phyloP scores from a whole-genome alignment of 2,797 vertebrate species.

The Hipposideros larvatus region DNA sequence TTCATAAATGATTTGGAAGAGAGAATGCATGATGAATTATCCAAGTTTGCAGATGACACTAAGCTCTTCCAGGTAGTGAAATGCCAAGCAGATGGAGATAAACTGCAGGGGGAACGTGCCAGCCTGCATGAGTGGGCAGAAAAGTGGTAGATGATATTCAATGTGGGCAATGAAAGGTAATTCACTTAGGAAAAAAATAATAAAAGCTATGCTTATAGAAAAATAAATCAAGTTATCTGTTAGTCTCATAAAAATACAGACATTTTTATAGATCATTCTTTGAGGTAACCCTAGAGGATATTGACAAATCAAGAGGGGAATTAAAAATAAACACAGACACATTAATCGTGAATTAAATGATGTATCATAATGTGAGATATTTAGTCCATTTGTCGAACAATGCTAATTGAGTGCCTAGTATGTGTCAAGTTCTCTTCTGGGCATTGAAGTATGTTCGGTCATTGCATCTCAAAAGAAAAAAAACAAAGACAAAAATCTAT shows the following conservation, averaged over 20 bases:
- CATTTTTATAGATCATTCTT: conserved; percentile 25
- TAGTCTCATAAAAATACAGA: conserved; percentile 56
- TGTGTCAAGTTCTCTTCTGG: conserved; percentile 26
- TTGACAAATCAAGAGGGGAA: conserved; percentile 27
- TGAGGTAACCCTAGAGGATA: conserved; percentile 20
- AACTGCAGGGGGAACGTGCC: conserved; percentile 82
- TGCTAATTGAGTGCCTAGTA: background rate
- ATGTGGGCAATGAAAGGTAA: conserved; percentile 79
- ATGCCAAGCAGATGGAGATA: conserved; percentile 85
- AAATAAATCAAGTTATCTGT: conserved; percentile 67
- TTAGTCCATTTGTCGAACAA: conserved; percentile 58
- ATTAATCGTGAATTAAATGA: conserved; percentile 60
- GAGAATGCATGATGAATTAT: conserved; percentile 78
- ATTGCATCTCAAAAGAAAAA: background rate
- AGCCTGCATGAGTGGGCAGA: conserved; percentile 81
- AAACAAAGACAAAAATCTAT: background rate
- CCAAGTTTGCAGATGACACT: conserved; percentile 82
- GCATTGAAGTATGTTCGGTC: background rate
- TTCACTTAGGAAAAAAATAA: conserved; percentile 78
- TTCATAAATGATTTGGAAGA: conserved; percentile 83
- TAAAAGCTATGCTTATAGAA: conserved; percentile 57
- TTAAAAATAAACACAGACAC: conserved; percentile 45
- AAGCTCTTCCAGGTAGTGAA: conserved; percentile 84
- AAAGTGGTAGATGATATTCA: conserved; percentile 80
- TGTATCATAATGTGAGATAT: background rate